Base-by-base conservation (phyloP, 2,797 vertebrate genomes). In the Sebastes kiyomatsui region DNA sequence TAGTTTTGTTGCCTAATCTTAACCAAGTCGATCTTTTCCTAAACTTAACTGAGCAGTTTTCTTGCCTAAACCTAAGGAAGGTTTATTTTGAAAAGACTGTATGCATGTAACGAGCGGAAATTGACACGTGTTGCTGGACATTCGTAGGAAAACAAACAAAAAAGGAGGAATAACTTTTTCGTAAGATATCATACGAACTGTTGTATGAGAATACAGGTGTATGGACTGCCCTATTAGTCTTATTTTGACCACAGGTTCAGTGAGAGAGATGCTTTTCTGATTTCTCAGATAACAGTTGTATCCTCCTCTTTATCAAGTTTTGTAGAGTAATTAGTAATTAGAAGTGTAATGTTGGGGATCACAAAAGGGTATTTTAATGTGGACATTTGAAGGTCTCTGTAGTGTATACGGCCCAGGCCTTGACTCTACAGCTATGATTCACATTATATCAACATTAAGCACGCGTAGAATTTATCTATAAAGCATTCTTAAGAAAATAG, bases 61-160 rank as follows among this genome's bases (percentile, higher is more conserved):
- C 12, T 38, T 13, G 35, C 35, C 12, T 42, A 42, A 42, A 42
- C 13, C 38, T 42, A 16, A 38, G 5, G 35, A 38, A 14, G 38
- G 6, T 42, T 42, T 42, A 42, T 42, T 42, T 42, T 42, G 38
- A 42, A 42, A 42, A 42, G 38, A 42, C 38, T 42, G 0, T 42
- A 42, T 42, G 38, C 38, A 42, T 42, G 38, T 42, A 42, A 42
- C 38, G 13, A 16, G 38, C 38, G 6, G 38, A 42, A 42, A 42
- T 16, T 42, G 38, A 42, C 14, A 42, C 14, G 38, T 42, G 14
- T 42, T 42, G 38, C 14, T 42, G 6, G 14, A 42, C 38, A 42
- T 42, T 42, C 0, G 38, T 42, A 0, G 38, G 38, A 42, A 42
- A 42, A 42, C 14, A 0, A 42, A 42, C 38, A 0, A 0, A 42